phyloP scores from a whole-genome alignment of 53 echinoderm and acorn worm genomes.

The Holothuria scabra region DNA sequence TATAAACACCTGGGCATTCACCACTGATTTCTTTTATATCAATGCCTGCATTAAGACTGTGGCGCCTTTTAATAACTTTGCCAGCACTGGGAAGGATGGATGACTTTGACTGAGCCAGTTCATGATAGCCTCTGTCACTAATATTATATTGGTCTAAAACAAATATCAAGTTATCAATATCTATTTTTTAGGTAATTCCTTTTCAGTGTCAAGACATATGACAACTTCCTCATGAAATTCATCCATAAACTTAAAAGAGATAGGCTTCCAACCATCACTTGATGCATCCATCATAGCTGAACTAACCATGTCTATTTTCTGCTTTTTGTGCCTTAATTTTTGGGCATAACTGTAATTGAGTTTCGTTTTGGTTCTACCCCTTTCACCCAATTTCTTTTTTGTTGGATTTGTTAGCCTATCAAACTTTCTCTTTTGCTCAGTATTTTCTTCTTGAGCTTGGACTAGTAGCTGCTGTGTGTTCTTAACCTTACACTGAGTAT shows the following conservation, averaged over 20 bases:
- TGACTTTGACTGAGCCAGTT: constrained; percentile 38
- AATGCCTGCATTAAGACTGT: constrained; percentile 37
- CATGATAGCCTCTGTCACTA: constrained; percentile 52
- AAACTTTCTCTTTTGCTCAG: constrained; percentile 23
- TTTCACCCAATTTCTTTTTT: constrained; percentile 26
- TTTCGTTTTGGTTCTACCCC: constrained; percentile 17
- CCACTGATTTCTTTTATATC: constrained; percentile 41
- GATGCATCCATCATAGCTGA: too few relatives aligned
- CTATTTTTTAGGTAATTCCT: constrained; percentile 11
- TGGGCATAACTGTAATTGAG: constrained; percentile 27
- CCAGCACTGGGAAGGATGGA: constrained; percentile 25
- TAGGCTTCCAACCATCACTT: too few relatives aligned
- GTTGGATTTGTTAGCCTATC: constrained; percentile 32
- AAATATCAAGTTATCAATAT: constrained; percentile 55
- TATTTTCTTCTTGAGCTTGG: not conserved
- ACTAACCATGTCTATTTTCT: too few relatives aligned
- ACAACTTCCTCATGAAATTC: constrained; percentile 38
- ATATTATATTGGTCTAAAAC: constrained; percentile 58
- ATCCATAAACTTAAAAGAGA: constrained; percentile 29
- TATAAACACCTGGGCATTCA: constrained; percentile 42
- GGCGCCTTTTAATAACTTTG: constrained; percentile 30
- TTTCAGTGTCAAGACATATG: constrained; percentile 10
- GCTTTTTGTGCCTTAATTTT: constrained; percentile 17
- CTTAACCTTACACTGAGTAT: not conserved
- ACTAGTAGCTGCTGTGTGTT: not conserved